Base-by-base conservation (phyloP, 2,888 invertebrate species). In the Notodonta dromedarius region DNA sequence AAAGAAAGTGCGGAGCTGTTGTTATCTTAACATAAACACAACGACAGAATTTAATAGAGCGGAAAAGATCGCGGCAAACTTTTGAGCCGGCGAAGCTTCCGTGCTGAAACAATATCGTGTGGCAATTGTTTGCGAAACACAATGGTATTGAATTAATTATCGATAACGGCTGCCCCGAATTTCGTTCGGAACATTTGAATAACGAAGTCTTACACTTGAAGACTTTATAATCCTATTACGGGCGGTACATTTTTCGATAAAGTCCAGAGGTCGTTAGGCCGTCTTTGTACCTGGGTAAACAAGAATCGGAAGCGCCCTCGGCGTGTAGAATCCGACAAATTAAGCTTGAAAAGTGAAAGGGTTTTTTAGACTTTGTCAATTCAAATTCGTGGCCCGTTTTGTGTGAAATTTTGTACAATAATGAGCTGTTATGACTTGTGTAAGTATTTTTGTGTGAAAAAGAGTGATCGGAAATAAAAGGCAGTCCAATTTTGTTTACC, bases 141-240 rank as follows among this genome's bases (percentile, higher is more conserved):
- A 60, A 61, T 59, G 14, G 57, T 40, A 59, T 63, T 56, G 42
- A 67, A 67, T 67, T 67, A 63, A 58, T 60, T 40, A 56, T 63
- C 59, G 55, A 57, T 56, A 53, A 59, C 52, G 44, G 52, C 24
- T 55, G 58, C 44, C 40, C 59, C 40, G 40, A 61, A 54, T 14
- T 56, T 24, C 24, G 57, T 58, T 52, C n/a, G 46, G n/a, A 11
- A 3, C 59, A 58, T 62, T 65, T 59, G 60, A 65, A 60, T 66
- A 68, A 58, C 40, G 58, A 56, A 56, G 39, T 53, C 63, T 59
- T 56, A 8, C 46, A 24, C 24, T 24, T 24, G 2, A 24, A 50
- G 39, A 55, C 40, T 55, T 55, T 13, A 9, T 58, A 63, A 61
- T 57, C 13, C 40, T 52, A 58, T 63, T 54, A 53, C 44, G 9